Evolutionary conservation across 2,113 vertebrate species (phyloP).

Genomic region (Micromys minutus): DNA sequence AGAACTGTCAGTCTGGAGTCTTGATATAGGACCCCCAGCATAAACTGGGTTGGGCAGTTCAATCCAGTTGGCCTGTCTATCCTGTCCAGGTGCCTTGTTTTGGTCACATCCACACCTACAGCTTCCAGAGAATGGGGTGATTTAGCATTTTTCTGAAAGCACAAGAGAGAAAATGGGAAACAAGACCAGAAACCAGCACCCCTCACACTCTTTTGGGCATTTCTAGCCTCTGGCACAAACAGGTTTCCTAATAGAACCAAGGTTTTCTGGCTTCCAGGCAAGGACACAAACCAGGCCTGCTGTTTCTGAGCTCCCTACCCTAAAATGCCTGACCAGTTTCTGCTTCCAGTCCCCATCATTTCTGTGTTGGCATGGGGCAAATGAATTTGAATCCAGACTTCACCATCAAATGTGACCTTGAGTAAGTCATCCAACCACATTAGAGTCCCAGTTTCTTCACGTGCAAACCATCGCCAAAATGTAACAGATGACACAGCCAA

Average conservation of each 20-base stretch:
- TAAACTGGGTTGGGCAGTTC: background rate
- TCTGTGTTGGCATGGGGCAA: background rate
- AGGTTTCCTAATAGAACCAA: background rate
- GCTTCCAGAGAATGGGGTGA: background rate
- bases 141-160: background rate
- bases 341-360: background rate
- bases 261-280: background rate
- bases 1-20: too few species aligned
- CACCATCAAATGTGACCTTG: background rate
- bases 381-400: background rate
- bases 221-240: background rate
- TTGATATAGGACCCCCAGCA: background rate
- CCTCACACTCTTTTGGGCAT: background rate
- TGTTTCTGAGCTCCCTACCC: background rate
- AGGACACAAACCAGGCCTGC: background rate
- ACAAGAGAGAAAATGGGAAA: background rate
- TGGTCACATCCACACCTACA: too few species aligned
- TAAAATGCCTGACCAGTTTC: background rate
- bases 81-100: background rate
- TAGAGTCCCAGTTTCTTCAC: background rate
- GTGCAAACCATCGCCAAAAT: background rate
- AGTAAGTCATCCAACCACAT: background rate
- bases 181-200: background rate
- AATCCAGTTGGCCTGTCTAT: background rate
- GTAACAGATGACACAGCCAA: background rate